Conservation (phyloP, 2,888 invertebrate species). For the Galerucella nymphaeae region DNA sequence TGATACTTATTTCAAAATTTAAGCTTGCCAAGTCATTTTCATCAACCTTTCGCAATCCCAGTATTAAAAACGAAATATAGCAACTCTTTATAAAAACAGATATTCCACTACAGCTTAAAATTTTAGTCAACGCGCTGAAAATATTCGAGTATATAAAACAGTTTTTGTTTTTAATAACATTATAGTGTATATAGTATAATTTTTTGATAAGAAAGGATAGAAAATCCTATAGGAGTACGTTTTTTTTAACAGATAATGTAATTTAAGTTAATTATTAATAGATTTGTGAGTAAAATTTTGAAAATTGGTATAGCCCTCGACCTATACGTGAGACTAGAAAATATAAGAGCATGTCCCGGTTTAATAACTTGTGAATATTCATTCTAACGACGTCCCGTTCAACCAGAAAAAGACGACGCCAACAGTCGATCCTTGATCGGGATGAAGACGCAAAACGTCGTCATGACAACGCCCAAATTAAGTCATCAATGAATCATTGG, state of each 20-base stretch:
- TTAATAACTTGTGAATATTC: constrained; percentile 67
- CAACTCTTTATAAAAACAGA: constrained; percentile 40
- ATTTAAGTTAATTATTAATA: background rate
- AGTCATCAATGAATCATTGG: constrained; percentile 66
- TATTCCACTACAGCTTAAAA: background rate
- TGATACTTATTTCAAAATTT: constrained; percentile 3
- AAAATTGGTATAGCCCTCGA: constrained; percentile 20
- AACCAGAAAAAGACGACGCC: constrained; percentile 55
- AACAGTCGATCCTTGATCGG: constrained; percentile 46
- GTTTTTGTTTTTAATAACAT: too few species aligned
- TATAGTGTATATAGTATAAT: too few species aligned
- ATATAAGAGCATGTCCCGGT: constrained; percentile 64
- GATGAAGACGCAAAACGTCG: constrained; percentile 60
- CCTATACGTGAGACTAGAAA: constrained; percentile 51
- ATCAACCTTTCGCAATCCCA: constrained; percentile 25
- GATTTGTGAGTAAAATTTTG: background rate
- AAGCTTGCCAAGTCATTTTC: constrained; percentile 42
- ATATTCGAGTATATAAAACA: background rate
- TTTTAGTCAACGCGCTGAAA: constrained; percentile 23
- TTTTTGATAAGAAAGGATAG: too few species aligned
- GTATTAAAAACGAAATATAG: constrained; percentile 42
- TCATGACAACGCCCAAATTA: constrained; percentile 64
- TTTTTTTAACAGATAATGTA: too few species aligned
- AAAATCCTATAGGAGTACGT: too few species aligned
- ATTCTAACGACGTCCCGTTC: constrained; percentile 57